Evolutionary conservation across 2,888 invertebrate genomes (phyloP).

Genomic region (Ptilodon capucinus): DNA sequence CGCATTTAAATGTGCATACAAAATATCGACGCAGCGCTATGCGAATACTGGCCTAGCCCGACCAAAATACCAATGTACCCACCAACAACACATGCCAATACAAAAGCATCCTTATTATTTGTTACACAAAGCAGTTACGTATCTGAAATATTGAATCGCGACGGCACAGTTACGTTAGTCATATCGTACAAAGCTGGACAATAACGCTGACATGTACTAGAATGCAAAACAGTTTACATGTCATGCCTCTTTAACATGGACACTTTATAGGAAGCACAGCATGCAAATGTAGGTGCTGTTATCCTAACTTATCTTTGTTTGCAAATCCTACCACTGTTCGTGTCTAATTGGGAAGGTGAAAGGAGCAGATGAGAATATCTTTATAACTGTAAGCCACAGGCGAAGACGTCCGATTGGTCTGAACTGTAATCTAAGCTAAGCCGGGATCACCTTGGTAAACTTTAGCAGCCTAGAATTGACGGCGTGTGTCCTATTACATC

Average conservation of each 20-base stretch:
- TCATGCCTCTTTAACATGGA: conserved; percentile 66
- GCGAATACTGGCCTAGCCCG: conserved; percentile 60
- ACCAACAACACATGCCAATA: conserved; percentile 14
- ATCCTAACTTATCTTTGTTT: conserved; percentile 28
- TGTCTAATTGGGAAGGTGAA: conserved; percentile 13
- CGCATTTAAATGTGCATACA: conserved; percentile 80
- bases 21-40: conserved; percentile 75
- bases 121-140: conserved; percentile 17
- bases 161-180: conserved; percentile 24
- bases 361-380: not conserved
- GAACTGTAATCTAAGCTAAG: too few relatives aligned
- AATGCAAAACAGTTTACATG: conserved; percentile 75
- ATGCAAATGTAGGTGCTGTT: conserved; percentile 47
- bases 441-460: too few relatives aligned
- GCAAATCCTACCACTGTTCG: conserved; percentile 12
- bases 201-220: conserved; percentile 74
- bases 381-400: not conserved
- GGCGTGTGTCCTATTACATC: too few relatives aligned
- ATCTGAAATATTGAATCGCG: conserved; percentile 8
- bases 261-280: conserved; percentile 64
- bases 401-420: too few relatives aligned
- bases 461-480: too few relatives aligned
- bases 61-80: conserved; percentile 34
- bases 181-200: conserved; percentile 64
- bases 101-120: conserved; percentile 31